A percentile compares a stretch with the other conserved stretches of the same genome.
Conservation (phyloP, 2,797 vertebrate genomes). For the Hemitrygon akajei region DNA sequence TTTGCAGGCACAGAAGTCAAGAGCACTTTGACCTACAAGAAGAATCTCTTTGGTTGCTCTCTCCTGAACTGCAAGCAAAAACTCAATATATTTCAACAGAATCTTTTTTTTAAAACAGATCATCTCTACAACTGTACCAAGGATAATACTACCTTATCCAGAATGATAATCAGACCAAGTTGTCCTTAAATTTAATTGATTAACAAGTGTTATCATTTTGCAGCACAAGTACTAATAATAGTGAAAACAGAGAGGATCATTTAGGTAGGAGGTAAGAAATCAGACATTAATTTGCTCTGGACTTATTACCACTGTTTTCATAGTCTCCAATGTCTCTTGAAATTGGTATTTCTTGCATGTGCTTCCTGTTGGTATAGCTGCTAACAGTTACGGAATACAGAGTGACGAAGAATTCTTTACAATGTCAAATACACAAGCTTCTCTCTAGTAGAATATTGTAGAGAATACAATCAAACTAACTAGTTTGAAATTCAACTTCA, state of each 20-base stretch:
- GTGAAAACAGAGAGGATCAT: conserved; percentile 23
- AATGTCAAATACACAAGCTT: conserved; percentile 34
- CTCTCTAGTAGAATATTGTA: neutral
- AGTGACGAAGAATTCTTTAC: conserved; percentile 32
- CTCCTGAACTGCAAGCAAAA: too few relatives aligned
- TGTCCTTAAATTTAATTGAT: conserved; percentile 17
- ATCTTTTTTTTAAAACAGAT: neutral
- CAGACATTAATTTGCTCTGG: conserved; percentile 36
- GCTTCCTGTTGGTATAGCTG: conserved; percentile 38
- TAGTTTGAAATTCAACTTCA: conserved; percentile 1
- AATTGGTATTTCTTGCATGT: conserved; percentile 37
- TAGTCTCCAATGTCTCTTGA: conserved; percentile 36
- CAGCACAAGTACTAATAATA: conserved; percentile 1
- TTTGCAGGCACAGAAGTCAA: too few relatives aligned
- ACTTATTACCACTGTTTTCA: conserved; percentile 37
- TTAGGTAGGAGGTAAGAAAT: conserved; percentile 33
- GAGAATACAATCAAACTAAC: conserved; percentile 23
- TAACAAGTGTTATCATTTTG: conserved; percentile 13
- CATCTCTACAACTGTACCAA: neutral
- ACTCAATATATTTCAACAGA: too few relatives aligned
- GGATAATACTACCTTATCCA: neutral
- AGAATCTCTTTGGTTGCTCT: too few relatives aligned
- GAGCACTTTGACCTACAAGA: too few relatives aligned
- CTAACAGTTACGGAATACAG: conserved; percentile 32
- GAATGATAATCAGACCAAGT: neutral